phyloP scores from a whole-genome alignment of 2,888 invertebrate genomes.

The Trissoscelio sp. region DNA sequence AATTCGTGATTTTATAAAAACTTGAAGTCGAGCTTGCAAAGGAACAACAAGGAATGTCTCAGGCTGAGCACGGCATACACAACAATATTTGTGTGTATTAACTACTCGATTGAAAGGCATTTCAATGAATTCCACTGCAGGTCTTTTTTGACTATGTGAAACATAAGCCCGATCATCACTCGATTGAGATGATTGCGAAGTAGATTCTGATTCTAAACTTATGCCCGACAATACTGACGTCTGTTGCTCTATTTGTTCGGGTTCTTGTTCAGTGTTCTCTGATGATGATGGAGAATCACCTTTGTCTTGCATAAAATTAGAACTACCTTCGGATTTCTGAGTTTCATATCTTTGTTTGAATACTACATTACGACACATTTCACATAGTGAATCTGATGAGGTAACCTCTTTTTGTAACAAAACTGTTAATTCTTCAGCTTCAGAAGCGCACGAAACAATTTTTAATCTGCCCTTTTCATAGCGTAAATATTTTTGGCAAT shows the following conservation, averaged over 20 bases:
- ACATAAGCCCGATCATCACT: slow-evolving; percentile 9
- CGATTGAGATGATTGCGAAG: slow-evolving; percentile 16
- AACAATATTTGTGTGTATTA: slow-evolving; percentile 29
- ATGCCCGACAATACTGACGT: too few relatives aligned
- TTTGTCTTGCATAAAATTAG: not conserved
- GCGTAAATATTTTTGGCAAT: slow-evolving; percentile 14
- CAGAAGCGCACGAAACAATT: slow-evolving; percentile 12
- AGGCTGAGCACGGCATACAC: slow-evolving; percentile 7
- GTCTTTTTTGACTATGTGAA: not conserved
- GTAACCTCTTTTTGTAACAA: slow-evolving; percentile 9
- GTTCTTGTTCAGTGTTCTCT: not conserved
- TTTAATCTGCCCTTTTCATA: slow-evolving; percentile 23
- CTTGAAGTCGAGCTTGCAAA: slow-evolving; percentile 26
- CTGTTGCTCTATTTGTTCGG: slow-evolving; percentile 11
- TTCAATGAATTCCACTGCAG: slow-evolving; percentile 7
- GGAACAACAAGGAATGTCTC: slow-evolving; percentile 15
- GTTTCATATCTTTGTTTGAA: not conserved
- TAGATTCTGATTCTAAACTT: too few relatives aligned
- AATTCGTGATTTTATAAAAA: slow-evolving; percentile 21
- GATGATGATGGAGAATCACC: not conserved
- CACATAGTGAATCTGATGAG: slow-evolving; percentile 8
- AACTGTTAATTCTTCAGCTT: slow-evolving; percentile 18
- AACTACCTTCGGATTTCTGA: not conserved
- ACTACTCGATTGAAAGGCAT: slow-evolving; percentile 34
- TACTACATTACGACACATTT: slow-evolving; percentile 9